phyloP scores from a whole-genome alignment of 2,888 invertebrate species.

The Epistrophe eligans region DNA sequence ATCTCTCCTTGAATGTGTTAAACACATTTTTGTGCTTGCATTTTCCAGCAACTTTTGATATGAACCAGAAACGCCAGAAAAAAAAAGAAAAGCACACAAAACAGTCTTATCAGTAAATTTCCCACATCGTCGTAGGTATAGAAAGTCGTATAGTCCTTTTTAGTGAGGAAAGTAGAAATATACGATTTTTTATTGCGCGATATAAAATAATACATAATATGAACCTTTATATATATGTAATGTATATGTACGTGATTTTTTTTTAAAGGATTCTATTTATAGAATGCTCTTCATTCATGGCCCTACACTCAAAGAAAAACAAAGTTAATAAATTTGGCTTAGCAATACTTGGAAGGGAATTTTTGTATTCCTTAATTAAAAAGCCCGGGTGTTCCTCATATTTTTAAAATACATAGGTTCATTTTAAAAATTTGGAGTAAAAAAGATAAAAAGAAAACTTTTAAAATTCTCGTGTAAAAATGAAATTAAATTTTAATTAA shows the following conservation, averaged over 20 bases:
- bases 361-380: no score
- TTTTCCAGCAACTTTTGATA: conserved; percentile 22
- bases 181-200: conserved; percentile 50
- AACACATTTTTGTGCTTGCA: conserved; percentile 38
- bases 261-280: conserved; percentile 31
- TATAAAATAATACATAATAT: conserved; percentile 3
- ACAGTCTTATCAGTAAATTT: conserved; percentile 61
- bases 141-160: neutral
- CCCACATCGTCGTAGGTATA: conserved; percentile 14
- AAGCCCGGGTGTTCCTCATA: no score
- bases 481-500: no score
- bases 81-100: conserved; percentile 29
- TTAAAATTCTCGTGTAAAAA: no score
- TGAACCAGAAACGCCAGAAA: conserved; percentile 7
- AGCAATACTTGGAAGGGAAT: no score
- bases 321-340: neutral
- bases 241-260: neutral
- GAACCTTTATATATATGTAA: neutral
- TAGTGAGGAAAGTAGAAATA: conserved; percentile 40
- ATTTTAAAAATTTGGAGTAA: no score
- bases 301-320: neutral
- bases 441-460: no score
- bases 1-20: conserved; percentile 50
- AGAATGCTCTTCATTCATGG: conserved; percentile 43
- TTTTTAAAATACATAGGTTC: no score